Evolutionary conservation across 2,113 vertebrate species (phyloP), one percentile per base, ranked within the genome.

Genomic region (Anthoscopus minutus): DNA sequence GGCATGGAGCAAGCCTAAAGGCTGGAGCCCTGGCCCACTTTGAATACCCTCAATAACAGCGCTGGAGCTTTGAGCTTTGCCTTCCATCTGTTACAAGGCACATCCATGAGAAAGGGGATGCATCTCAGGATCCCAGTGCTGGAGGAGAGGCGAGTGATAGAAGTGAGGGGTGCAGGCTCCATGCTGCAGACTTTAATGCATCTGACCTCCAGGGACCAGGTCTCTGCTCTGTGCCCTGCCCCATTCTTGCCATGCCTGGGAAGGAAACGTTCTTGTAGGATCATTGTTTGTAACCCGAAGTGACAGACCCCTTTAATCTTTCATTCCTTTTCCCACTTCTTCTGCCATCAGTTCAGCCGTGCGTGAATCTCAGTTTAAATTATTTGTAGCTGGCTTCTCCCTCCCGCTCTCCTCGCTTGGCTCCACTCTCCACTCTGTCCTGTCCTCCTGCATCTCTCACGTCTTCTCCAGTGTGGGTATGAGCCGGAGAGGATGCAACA

Each of bases 241-340:
- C 97, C 98, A 97, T 98, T 97, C 97, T 96, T 92, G 81, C 96
- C 23, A 35, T 97, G 97, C 98, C 97, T 96, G 97, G 81, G 92
- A 97, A 98, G 21, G 86, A 98, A 98, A 95, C 90, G 96, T 98
- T 97, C 98, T 98, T 94, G 94, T 98, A 89, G 97, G 97, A 98
- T 98, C 81, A 65, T 94, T 96, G 84, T 98, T 97, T 97, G 97
- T 98, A 98, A 99, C 98, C 97, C 33, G 95, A 98, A 98, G 98
- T 98, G 98, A 99, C 98, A 99, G 98, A 98, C 97, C 98, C 98
- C 97, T 98, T 99, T 97, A 98, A 99, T 98, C 98, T 98, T 99
- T 99, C 96, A 98, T 99, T 98, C 97, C 97, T 98, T 98, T 98
- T 98, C 98, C 98, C 98, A 98, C 98, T 98, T 98, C 98, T 97